phyloP scores from a whole-genome alignment of 35 echinoderm and acorn worm species.

The Nesometra sesokonis region DNA sequence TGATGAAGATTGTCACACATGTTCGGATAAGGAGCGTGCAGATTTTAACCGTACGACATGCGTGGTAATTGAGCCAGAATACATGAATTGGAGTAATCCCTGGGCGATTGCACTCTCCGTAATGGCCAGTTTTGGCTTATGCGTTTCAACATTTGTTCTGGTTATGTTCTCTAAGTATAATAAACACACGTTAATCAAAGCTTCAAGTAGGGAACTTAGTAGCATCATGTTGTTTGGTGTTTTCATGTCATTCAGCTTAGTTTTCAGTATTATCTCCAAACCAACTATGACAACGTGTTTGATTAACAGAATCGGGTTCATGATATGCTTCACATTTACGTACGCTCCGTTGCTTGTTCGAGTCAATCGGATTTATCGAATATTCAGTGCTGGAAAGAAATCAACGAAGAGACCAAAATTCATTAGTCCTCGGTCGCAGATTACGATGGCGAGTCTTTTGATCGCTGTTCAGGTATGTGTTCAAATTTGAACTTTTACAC shows the following conservation, averaged over 20 bases:
- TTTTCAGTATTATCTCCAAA: slow-evolving; percentile 23
- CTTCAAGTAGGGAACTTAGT: slow-evolving; percentile 75
- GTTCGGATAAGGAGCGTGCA: not conserved
- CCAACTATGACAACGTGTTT: slow-evolving; percentile 27
- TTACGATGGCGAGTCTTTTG: slow-evolving; percentile 14
- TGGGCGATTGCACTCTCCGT: not conserved
- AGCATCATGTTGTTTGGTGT: slow-evolving; percentile 65
- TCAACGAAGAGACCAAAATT: slow-evolving; percentile 38
- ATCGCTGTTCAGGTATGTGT: slow-evolving; percentile 37
- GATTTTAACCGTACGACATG: not conserved
- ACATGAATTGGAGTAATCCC: not conserved
- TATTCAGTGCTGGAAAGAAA: slow-evolving; percentile 48
- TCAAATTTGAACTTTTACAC: too few species aligned
- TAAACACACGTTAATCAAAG: slow-evolving; percentile 43
- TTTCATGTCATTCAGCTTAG: slow-evolving; percentile 33
- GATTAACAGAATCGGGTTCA: slow-evolving; percentile 30
- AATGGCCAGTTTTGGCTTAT: not conserved
- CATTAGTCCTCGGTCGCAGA: slow-evolving; percentile 43
- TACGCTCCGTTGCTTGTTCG: slow-evolving; percentile 59
- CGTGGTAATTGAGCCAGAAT: not conserved
- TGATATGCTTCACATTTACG: slow-evolving; percentile 45
- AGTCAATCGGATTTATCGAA: slow-evolving; percentile 54
- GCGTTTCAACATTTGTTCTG: not conserved
- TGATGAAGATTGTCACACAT: not conserved
- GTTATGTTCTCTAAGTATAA: not conserved